phyloP scores from a whole-genome alignment of 2,113 vertebrate genomes.

The Oncorhynchus tshawytscha region DNA sequence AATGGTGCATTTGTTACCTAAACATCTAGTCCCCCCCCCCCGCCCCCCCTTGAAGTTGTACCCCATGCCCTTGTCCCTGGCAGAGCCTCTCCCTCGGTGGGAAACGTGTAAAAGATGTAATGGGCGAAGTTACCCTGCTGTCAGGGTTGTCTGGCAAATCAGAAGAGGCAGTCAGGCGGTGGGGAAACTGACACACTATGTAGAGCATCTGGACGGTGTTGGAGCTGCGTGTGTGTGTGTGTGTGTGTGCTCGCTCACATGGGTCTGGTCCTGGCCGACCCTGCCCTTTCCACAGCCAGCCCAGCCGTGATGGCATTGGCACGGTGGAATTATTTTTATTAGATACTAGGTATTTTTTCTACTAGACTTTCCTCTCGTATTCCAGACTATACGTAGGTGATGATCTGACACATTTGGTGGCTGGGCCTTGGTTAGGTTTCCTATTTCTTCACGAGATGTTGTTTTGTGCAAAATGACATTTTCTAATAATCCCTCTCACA shows the following conservation, averaged over 20 bases:
- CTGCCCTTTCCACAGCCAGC: constrained; percentile 23
- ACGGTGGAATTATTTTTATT: constrained; percentile 36
- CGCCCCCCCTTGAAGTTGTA: constrained; percentile 28
- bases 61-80: constrained; percentile 21
- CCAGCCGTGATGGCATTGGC: background rate
- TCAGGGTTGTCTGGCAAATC: constrained; percentile 35
- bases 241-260: no score
- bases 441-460: constrained; percentile 27
- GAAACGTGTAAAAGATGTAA: constrained; percentile 55
- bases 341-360: background rate
- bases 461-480: background rate
- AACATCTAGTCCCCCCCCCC: no score
- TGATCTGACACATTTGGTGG: constrained; percentile 24
- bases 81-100: constrained; percentile 41
- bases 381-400: no score
- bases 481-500: background rate
- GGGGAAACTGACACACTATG: constrained; percentile 21
- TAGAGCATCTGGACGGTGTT: constrained; percentile 11
- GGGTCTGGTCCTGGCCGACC: constrained; percentile 15
- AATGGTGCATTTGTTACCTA: no score
- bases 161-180: constrained; percentile 1
- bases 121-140: constrained; percentile 45
- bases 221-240: no score
- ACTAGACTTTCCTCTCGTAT: no score
- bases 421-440: constrained; percentile 4